These are phyloP conservation scores for Tryphoninae sp. DNA, from an alignment of 2,888 invertebrate genomes.

Conservation along the genomic window DNA sequence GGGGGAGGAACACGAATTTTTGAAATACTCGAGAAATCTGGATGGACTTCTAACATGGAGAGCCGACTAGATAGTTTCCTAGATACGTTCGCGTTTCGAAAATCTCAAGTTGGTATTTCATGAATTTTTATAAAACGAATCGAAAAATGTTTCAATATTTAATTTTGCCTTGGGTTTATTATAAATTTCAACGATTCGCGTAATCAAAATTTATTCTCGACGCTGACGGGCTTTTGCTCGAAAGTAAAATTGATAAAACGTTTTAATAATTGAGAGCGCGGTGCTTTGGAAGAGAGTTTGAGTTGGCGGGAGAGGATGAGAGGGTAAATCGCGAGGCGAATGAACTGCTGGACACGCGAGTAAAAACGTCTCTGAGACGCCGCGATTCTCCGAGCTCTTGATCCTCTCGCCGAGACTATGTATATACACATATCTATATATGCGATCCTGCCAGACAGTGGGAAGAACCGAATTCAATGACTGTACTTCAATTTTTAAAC, in stretches of 20 bases:
- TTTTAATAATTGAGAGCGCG: not conserved
- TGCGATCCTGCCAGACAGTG: not conserved
- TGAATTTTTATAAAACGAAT: too few relatives aligned
- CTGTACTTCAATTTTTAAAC: not conserved
- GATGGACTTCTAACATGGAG: not conserved
- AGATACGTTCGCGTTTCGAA: too few relatives aligned
- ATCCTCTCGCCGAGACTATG: slow-evolving; percentile 19
- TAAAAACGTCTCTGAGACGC: slow-evolving; percentile 60
- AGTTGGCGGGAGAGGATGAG: slow-evolving; percentile 43
- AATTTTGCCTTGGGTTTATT: too few relatives aligned
- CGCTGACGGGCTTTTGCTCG: too few relatives aligned
- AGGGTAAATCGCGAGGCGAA: slow-evolving; percentile 54
- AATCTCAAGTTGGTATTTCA: too few relatives aligned
- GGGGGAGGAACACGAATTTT: not conserved
- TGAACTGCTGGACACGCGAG: slow-evolving; percentile 60
- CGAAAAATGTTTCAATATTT: too few relatives aligned
- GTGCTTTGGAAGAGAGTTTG: slow-evolving; percentile 25
- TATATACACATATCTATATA: slow-evolving; percentile 2
- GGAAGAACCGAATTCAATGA: not conserved
- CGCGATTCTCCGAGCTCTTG: slow-evolving; percentile 36
- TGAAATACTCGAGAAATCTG: not conserved
- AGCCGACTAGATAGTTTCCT: too few relatives aligned
- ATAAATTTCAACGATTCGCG: too few relatives aligned
- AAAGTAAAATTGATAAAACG: too few relatives aligned
- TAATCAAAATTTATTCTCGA: too few relatives aligned